phyloP scores from a whole-genome alignment of 1,140 invertebrate species.

The Drosophila prosaltans region DNA sequence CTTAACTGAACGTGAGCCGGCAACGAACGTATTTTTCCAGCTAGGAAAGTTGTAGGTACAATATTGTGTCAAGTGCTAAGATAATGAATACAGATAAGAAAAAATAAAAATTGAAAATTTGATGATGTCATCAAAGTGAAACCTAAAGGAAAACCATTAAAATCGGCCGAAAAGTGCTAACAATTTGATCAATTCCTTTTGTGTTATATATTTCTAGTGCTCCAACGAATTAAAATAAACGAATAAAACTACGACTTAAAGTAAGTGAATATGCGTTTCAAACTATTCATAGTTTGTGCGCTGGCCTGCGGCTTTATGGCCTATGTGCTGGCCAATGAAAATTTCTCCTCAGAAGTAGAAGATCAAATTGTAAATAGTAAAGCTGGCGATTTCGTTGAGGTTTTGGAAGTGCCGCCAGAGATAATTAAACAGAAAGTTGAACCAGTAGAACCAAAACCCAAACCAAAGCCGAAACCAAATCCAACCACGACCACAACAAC shows the following conservation, averaged over 20 bases:
- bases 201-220: slow-evolving; percentile 50
- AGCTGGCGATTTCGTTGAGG: slow-evolving; percentile 8
- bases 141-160: slow-evolving; percentile 21
- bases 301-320: slow-evolving; percentile 76
- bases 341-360: slow-evolving; percentile 71
- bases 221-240: slow-evolving; percentile 48
- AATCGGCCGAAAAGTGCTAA: slow-evolving; percentile 1
- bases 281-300: slow-evolving; percentile 76
- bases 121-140: slow-evolving; percentile 74
- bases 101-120: slow-evolving; percentile 14
- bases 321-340: slow-evolving; percentile 77
- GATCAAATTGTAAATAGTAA: slow-evolving; percentile 51
- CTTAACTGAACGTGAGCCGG: slow-evolving; percentile 69
- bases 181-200: slow-evolving; percentile 6
- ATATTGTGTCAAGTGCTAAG: slow-evolving; percentile 23
- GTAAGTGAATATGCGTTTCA: slow-evolving; percentile 74
- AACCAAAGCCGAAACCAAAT: slow-evolving; percentile 15
- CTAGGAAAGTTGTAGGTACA: slow-evolving; percentile 54
- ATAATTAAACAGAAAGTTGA: slow-evolving; percentile 29
- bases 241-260: slow-evolving; percentile 23
- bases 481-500: slow-evolving; percentile 8
- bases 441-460: slow-evolving; percentile 33
- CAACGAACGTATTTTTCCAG: slow-evolving; percentile 76
- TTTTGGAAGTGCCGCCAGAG: slow-evolving; percentile 6
- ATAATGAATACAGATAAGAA: slow-evolving; percentile 55